phyloP scores from a whole-genome alignment of 2,797 vertebrate species.

The Geotria australis region DNA sequence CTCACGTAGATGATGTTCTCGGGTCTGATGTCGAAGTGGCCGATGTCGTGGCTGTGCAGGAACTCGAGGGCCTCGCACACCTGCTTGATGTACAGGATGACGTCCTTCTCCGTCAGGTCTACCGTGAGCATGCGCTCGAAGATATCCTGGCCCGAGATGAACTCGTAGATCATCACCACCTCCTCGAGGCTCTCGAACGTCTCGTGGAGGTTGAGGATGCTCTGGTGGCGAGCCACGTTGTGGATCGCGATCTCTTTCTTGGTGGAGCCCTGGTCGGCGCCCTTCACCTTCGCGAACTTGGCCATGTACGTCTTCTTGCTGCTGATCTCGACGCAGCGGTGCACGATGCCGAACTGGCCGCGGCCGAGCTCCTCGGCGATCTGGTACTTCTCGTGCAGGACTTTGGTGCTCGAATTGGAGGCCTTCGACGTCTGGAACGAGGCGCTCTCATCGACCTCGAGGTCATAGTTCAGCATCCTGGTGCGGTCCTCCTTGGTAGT shows the following conservation, averaged over 20 bases:
- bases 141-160: slow-evolving; percentile 76
- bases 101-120: slow-evolving; percentile 58
- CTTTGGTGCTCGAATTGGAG: slow-evolving; percentile 44
- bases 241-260: slow-evolving; percentile 92
- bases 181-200: slow-evolving; percentile 91
- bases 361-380: slow-evolving; percentile 88
- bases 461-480: slow-evolving; percentile 67
- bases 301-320: slow-evolving; percentile 91
- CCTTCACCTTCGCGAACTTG: slow-evolving; percentile 93
- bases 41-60: slow-evolving; percentile 49
- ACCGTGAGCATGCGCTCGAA: slow-evolving; percentile 57
- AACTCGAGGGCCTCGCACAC: slow-evolving; percentile 66
- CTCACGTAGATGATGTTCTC: slow-evolving; percentile 82
- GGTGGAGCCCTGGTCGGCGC: slow-evolving; percentile 63
- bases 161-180: slow-evolving; percentile 84
- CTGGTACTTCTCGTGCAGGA: slow-evolving; percentile 59
- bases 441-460: slow-evolving; percentile 59
- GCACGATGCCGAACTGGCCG: slow-evolving; percentile 76
- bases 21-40: slow-evolving; percentile 78
- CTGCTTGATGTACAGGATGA: slow-evolving; percentile 51
- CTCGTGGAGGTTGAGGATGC: slow-evolving; percentile 55
- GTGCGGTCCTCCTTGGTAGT: slow-evolving; percentile 94
- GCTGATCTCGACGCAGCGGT: slow-evolving; percentile 50
- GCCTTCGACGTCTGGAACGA: slow-evolving; percentile 33
- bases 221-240: slow-evolving; percentile 48